These are phyloP conservation scores for Heterotis niloticus DNA, from an alignment of 2,113 vertebrate genomes.

Conservation along the genomic window DNA sequence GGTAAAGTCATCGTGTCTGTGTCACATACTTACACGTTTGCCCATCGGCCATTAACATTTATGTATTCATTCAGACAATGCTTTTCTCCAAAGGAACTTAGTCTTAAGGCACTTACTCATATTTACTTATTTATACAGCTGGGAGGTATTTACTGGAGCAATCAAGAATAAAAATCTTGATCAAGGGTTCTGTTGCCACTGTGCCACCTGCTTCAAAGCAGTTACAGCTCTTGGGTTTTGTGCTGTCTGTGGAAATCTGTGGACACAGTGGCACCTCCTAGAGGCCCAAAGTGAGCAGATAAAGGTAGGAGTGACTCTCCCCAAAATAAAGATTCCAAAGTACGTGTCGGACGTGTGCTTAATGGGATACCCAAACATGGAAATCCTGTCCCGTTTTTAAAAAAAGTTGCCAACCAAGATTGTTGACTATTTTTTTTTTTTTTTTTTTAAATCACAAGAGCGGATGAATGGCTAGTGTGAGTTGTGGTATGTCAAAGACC, in stretches of 20 bases:
- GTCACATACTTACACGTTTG: background rate
- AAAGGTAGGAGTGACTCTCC: slow-evolving; percentile 46
- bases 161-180: too few species aligned
- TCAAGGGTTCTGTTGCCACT: background rate
- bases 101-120: background rate
- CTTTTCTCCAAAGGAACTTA: background rate
- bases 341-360: too few species aligned
- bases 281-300: slow-evolving; percentile 52
- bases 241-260: background rate
- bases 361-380: slow-evolving; percentile 22
- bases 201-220: background rate
- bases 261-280: slow-evolving; percentile 60
- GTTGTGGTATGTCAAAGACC: background rate
- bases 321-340: slow-evolving; percentile 21
- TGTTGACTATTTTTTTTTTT: background rate
- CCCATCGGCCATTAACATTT: background rate
- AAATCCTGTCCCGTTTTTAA: slow-evolving; percentile 23
- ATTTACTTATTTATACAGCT: background rate
- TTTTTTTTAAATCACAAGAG: slow-evolving; percentile 8
- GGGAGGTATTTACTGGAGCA: too few species aligned
- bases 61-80: too few species aligned
- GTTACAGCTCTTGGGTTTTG: background rate
- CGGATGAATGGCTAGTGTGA: background rate
- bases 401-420: background rate
- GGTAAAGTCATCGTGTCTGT: background rate